These are phyloP conservation scores for Bungarus multicinctus DNA, from an alignment of 2,113 vertebrate genomes.

Conservation along the genomic window DNA sequence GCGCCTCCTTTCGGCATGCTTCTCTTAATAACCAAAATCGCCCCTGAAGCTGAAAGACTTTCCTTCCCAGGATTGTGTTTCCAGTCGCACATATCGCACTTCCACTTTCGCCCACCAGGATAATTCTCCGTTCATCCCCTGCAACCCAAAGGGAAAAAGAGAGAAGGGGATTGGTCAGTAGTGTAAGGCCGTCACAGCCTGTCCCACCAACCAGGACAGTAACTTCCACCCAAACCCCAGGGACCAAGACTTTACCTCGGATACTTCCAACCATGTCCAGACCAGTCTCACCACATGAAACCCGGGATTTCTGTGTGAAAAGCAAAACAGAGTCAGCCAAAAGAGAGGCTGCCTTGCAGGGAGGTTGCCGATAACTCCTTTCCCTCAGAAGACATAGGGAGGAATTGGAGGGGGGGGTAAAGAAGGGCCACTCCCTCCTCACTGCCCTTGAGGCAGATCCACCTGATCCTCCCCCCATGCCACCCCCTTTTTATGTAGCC, in stretches of 20 bases:
- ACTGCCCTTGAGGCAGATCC: too few relatives aligned
- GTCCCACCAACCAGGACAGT: not conserved
- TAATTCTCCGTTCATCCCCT: not conserved
- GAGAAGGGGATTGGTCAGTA: not conserved
- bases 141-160: not conserved
- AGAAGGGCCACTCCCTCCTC: too few relatives aligned
- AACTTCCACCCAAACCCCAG: not conserved
- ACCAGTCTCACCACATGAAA: not conserved
- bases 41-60: not conserved
- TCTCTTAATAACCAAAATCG: rapidly evolving
- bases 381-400: too few relatives aligned
- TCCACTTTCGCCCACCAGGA: not conserved
- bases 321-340: too few relatives aligned
- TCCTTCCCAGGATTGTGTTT: slow-evolving; percentile 21
- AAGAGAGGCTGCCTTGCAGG: too few relatives aligned
- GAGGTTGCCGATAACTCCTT: too few relatives aligned
- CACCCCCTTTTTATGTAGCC: too few relatives aligned
- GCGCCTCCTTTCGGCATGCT: slow-evolving; percentile 48
- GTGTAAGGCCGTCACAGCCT: too few relatives aligned
- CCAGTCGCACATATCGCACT: slow-evolving; percentile 49
- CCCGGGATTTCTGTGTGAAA: not conserved
- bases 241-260: not conserved
- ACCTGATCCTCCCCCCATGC: too few relatives aligned
- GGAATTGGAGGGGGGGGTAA: too few relatives aligned
- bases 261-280: not conserved